Evolutionary conservation across 1,140 invertebrate genomes (phyloP).

Genomic region (Bombus soroeensis): DNA sequence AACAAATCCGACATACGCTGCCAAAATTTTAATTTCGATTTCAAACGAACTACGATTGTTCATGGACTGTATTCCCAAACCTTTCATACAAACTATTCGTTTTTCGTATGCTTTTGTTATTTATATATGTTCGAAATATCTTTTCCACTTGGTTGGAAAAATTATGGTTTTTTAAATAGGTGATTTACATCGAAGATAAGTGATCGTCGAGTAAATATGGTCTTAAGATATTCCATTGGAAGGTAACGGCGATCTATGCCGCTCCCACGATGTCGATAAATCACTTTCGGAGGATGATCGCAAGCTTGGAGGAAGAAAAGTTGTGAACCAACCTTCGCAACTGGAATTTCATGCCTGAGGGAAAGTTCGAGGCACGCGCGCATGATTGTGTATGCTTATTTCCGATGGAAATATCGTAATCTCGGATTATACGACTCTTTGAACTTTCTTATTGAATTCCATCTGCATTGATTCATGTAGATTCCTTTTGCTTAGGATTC

Average conservation of each 20-base stretch:
- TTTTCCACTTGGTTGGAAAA: neutral
- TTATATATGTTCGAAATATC: neutral
- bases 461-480: accelerated
- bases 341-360: neutral
- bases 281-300: slow-evolving; percentile 10
- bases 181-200: neutral
- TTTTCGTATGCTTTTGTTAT: neutral
- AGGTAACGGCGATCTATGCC: neutral
- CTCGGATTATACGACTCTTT: neutral
- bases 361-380: neutral
- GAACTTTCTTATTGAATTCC: neutral
- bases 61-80: too few species aligned
- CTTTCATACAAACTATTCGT: too few species aligned
- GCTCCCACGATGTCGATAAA: slow-evolving; percentile 2
- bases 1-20: too few species aligned
- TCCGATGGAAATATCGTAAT: neutral
- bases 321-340: neutral
- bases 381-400: slow-evolving; percentile 7
- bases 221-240: neutral
- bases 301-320: slow-evolving; percentile 6
- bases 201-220: neutral
- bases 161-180: neutral
- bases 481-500: neutral
- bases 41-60: too few species aligned
- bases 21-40: too few species aligned